Base-by-base conservation (phyloP, 1,140 invertebrate genomes). In the Heliconius hewitsoni region DNA sequence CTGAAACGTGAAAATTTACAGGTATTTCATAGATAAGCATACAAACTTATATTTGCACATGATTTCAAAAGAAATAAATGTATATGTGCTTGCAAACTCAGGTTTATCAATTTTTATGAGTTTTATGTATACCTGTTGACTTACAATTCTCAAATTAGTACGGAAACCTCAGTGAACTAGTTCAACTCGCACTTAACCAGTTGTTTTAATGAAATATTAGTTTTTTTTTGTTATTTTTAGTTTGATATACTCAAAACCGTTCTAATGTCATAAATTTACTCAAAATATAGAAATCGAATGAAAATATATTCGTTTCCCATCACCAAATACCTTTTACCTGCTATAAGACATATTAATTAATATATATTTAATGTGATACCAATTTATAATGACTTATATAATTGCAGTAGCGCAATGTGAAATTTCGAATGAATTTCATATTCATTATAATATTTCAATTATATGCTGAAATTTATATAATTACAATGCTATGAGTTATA, bases 381-480 rank as follows among this genome's bases (percentile, higher is more conserved):
- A 60, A 60, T 60, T 60, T 60, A 60, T 60, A 60, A 60, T 60
- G 9, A 60, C 57, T 27, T 60, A n/a, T 27, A 60, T 60, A 60
- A 60, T 60, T 60, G n/a, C n/a, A 60, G 57, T 46, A 60, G 23
- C n/a, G 19, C n/a, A 60, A 23, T 60, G 57, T 60, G 57, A 60
- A 60, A 60, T 60, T 60, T 23, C n/a, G n/a, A 60, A 27, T 27
- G 57, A 60, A 60, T 60, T 60, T 60, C 57, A 60, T 60, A 60
- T 60, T 23, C 57, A 60, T 60, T 60, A 60, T 60, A 60, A 23
- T 60, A 23, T 3, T 60, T 3, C 6, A 60, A 60, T 60, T 60
- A 60, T 60, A 46, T 46, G 42, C 16, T 46, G 42, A 46, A 46
- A 46, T 46, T 46, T 46, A 46, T 46, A 46, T 46, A 55, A 55